Evolutionary conservation across 2,888 invertebrate genomes (phyloP).

Genomic region (Ecliptopera silaceata): DNA sequence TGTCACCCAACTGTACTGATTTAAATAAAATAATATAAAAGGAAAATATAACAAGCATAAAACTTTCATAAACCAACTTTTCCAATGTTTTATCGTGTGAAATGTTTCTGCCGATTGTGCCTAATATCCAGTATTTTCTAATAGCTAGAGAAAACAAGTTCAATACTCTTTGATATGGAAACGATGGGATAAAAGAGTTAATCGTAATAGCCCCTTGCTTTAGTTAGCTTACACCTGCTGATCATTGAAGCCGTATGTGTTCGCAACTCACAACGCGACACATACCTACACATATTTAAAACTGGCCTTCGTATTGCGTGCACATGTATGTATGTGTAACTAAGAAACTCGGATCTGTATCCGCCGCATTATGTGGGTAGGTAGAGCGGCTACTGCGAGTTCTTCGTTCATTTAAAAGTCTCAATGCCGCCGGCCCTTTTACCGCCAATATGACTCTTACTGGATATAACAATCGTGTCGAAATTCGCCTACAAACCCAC

Average conservation of each 20-base stretch:
- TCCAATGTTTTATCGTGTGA: constrained; percentile 30
- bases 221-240: constrained; percentile 82
- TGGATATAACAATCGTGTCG: constrained; percentile 56
- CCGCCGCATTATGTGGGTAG: constrained; percentile 80
- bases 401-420: constrained; percentile 66
- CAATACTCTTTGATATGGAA: constrained; percentile 83
- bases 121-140: constrained; percentile 68
- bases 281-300: constrained; percentile 65
- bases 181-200: constrained; percentile 83
- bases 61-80: neutral
- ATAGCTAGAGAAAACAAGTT: constrained; percentile 78
- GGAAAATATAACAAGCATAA: constrained; percentile 20
- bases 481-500: constrained; percentile 55
- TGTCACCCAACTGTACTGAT: too few relatives aligned
- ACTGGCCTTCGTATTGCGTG: constrained; percentile 76
- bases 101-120: constrained; percentile 75
- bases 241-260: constrained; percentile 82
- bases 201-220: constrained; percentile 82
- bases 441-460: constrained; percentile 77
- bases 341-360: constrained; percentile 80
- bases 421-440: constrained; percentile 63
- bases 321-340: constrained; percentile 69
- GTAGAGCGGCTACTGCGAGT: constrained; percentile 78
- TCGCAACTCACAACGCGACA: constrained; percentile 67
- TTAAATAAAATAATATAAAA: too few relatives aligned